These are phyloP conservation scores for Girardia tigrina DNA, from an alignment of 2,888 invertebrate genomes.

Conservation along the genomic window DNA sequence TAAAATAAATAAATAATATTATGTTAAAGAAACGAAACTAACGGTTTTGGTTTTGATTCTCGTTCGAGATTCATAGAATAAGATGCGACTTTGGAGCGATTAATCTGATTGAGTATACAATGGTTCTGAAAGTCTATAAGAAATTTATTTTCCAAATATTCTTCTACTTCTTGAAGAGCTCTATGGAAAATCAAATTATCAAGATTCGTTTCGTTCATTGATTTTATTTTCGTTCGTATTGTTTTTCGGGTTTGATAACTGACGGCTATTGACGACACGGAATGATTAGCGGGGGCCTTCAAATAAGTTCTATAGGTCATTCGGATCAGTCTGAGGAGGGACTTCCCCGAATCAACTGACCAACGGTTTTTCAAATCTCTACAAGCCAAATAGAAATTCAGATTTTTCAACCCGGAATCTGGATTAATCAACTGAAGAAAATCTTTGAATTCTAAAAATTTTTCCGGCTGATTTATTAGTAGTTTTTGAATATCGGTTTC, in stretches of 20 bases:
- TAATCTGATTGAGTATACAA: background rate
- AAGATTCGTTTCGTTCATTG: background rate
- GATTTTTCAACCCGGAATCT: background rate
- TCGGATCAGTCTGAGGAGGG: background rate
- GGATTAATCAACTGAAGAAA: background rate
- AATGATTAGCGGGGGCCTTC: background rate
- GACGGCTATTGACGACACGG: background rate
- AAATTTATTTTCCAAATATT: background rate
- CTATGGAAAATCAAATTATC: background rate
- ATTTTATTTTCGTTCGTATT: background rate
- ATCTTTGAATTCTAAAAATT: background rate
- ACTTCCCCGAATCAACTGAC: background rate
- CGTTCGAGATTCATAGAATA: too few species aligned
- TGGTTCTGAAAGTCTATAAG: background rate
- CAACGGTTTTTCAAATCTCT: slow-evolving; percentile 1
- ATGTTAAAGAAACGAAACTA: too few species aligned
- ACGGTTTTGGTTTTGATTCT: too few species aligned
- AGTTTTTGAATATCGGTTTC: background rate
- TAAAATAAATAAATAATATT: too few species aligned
- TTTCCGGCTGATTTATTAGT: background rate
- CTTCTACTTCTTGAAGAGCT: background rate
- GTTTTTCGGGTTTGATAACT: background rate
- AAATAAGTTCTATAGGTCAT: slow-evolving; percentile 5
- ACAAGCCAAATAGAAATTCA: slow-evolving; percentile 17
- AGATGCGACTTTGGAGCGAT: too few species aligned